Percentiles rank a stretch among this genome's conserved stretches.
Conservation (phyloP, 2,113 vertebrate genomes). For the Rhodinocichla rosea region DNA sequence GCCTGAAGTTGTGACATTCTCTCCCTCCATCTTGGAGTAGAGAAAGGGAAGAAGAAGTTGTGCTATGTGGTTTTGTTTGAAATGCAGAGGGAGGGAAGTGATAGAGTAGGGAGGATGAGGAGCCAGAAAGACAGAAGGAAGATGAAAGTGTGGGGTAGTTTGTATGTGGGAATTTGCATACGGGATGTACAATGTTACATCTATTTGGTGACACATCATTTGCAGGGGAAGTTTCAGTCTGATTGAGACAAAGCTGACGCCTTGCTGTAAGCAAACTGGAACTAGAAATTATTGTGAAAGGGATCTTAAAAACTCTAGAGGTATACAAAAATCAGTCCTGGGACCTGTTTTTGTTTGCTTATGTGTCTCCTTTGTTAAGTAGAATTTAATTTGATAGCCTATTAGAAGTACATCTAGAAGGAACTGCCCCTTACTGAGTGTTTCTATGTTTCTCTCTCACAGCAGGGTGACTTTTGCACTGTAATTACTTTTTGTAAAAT, state of each 20-base stretch:
- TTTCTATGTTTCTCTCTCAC: background rate
- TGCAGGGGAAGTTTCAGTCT: background rate
- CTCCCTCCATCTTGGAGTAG: background rate
- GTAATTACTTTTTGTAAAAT: background rate
- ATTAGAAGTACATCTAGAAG: background rate
- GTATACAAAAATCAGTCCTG: background rate
- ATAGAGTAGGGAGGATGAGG: background rate
- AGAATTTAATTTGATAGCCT: background rate
- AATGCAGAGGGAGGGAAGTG: background rate
- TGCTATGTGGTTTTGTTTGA: background rate
- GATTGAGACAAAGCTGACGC: background rate
- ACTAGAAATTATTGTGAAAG: background rate
- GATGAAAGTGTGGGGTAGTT: background rate
- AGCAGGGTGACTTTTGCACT: background rate
- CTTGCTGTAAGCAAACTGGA: background rate
- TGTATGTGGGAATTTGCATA: background rate
- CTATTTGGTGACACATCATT: background rate
- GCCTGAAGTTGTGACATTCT: background rate
- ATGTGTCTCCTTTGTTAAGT: background rate
- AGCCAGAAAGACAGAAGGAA: background rate
- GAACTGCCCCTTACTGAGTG: background rate
- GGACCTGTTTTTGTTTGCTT: background rate
- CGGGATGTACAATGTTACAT: fast-evolving
- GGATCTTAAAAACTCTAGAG: background rate
- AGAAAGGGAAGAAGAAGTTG: background rate